Conservation (phyloP, 2,113 vertebrate genomes). For the Antigone vipio region DNA sequence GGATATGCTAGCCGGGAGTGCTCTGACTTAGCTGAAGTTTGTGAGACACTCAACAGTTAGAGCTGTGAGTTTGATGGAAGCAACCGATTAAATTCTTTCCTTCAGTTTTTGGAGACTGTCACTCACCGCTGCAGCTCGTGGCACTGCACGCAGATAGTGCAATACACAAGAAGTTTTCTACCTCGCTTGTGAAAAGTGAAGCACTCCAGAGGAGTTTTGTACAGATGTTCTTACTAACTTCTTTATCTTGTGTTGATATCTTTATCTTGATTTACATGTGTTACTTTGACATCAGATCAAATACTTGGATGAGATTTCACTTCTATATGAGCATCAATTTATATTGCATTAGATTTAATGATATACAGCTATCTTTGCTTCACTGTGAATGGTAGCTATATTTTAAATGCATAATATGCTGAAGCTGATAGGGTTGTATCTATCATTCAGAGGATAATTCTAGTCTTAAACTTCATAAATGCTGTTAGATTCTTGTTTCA, state of each 20-base stretch:
- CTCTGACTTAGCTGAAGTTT: background rate
- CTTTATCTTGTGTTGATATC: background rate
- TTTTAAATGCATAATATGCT: background rate
- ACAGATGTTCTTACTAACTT: background rate
- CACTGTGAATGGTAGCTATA: background rate
- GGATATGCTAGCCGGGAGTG: background rate
- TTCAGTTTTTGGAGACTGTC: background rate
- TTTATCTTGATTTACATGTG: background rate
- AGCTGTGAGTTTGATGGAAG: background rate
- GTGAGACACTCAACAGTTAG: background rate
- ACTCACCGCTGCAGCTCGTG: background rate
- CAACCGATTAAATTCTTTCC: background rate
- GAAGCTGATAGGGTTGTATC: background rate
- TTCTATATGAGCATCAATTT: background rate
- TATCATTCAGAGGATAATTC: background rate
- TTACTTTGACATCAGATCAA: background rate
- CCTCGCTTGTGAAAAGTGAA: background rate
- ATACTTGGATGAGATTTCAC: background rate
- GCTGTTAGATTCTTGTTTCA: background rate
- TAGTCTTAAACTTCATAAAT: background rate
- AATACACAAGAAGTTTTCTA: background rate
- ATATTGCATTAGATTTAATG: background rate
- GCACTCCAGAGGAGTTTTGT: background rate
- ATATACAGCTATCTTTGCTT: background rate
- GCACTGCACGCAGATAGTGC: rapidly evolving